A percentile compares a stretch with the other conserved stretches of the same genome.
Conservation (phyloP, 2,888 invertebrate species). For the Eristalinus sepulchralis region DNA sequence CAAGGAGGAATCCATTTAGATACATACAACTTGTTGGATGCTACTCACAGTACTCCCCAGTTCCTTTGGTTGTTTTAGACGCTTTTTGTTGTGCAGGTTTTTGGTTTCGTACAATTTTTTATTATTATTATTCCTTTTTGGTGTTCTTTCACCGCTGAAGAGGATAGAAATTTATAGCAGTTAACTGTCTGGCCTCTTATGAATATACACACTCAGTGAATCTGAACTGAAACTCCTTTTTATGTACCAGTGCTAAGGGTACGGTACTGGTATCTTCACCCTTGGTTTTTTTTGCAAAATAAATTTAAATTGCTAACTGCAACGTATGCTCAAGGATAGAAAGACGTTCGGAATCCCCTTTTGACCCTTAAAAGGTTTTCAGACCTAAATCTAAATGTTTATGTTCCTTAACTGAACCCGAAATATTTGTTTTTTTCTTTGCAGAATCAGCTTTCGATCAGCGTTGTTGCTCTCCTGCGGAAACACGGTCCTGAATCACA, state of each 20-base stretch:
- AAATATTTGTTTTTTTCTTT: slow-evolving; percentile 27
- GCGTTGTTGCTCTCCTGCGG: background rate
- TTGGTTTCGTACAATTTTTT: background rate
- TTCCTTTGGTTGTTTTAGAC: slow-evolving; percentile 19
- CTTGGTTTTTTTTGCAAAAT: background rate
- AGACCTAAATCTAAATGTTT: background rate
- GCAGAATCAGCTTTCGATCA: slow-evolving; percentile 51
- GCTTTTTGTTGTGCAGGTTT: slow-evolving; percentile 4
- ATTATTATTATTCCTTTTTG: background rate
- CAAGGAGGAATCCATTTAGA: slow-evolving; percentile 19
- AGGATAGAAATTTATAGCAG: slow-evolving; percentile 63
- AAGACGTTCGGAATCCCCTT: background rate
- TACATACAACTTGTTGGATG: slow-evolving; percentile 64
- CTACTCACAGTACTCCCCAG: slow-evolving; percentile 32
- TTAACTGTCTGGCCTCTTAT: slow-evolving; percentile 63
- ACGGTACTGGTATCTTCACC: slow-evolving; percentile 29
- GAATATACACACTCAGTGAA: slow-evolving; percentile 24
- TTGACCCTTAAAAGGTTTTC: background rate
- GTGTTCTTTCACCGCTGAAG: slow-evolving; percentile 12
- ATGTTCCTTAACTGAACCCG: slow-evolving; percentile 24
- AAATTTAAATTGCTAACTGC: slow-evolving; percentile 64
- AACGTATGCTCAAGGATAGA: slow-evolving; percentile 26
- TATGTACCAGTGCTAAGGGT: background rate
- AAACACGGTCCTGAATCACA: slow-evolving; percentile 32
- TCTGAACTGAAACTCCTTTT: slow-evolving; percentile 23